Evolutionary conservation across 2,113 vertebrate genomes (phyloP).

Genomic region (Parus major): DNA sequence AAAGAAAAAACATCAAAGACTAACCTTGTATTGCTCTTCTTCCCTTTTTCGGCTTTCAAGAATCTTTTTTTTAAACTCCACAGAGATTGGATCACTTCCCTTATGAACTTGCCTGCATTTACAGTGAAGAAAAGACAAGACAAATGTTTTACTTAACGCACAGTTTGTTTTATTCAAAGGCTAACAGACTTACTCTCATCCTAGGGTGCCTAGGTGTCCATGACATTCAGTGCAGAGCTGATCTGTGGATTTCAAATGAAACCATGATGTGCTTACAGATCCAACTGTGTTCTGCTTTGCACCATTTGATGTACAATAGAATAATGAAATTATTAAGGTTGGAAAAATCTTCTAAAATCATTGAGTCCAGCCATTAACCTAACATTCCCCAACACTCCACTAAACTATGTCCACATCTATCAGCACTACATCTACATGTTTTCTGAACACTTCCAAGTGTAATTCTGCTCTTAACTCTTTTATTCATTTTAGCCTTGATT

Average conservation of each 20-base stretch:
- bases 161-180: not conserved
- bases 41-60: constrained; percentile 72
- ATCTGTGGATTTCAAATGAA: not conserved
- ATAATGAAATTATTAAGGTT: not conserved
- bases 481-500: not conserved
- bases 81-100: constrained; percentile 79
- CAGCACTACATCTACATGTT: not conserved
- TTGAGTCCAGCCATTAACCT: not conserved
- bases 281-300: not conserved
- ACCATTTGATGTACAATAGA: not conserved
- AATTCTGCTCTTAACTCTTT: not conserved
- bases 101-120: constrained; percentile 81
- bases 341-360: not conserved
- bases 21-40: constrained; percentile 79
- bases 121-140: not conserved
- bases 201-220: not conserved
- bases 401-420: not conserved
- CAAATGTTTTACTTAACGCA: not conserved
- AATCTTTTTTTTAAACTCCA: constrained; percentile 70
- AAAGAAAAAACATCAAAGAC: not conserved
- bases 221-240: not conserved
- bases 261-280: not conserved
- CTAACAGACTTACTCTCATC: not conserved
- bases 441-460: not conserved
- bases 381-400: not conserved